phyloP scores from a whole-genome alignment of 2,797 vertebrate species.

The Sparus aurata region DNA sequence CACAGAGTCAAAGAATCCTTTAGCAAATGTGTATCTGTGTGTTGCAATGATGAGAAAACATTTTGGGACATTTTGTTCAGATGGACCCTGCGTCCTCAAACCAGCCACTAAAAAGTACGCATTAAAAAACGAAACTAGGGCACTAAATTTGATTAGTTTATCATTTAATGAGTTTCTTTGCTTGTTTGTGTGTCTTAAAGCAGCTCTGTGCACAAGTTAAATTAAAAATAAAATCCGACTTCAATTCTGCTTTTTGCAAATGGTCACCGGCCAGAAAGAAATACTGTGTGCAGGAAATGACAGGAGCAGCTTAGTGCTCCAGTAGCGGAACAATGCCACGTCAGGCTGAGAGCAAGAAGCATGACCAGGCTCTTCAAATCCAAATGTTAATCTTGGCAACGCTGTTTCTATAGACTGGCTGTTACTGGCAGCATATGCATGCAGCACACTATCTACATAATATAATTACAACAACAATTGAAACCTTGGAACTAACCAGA shows the following conservation, averaged over 20 bases:
- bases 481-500: slow-evolving; percentile 5
- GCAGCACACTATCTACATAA: slow-evolving; percentile 9
- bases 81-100: not conserved
- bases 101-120: not conserved
- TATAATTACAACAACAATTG: slow-evolving; percentile 7
- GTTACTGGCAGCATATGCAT: slow-evolving; percentile 8
- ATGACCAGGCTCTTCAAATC: slow-evolving; percentile 27
- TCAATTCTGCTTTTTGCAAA: slow-evolving; percentile 16
- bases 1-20: slow-evolving; percentile 4
- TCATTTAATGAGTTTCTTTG: slow-evolving; percentile 19
- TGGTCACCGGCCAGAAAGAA: not conserved
- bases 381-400: slow-evolving; percentile 39
- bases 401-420: slow-evolving; percentile 13
- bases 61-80: not conserved
- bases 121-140: not conserved
- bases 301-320: slow-evolving; percentile 18
- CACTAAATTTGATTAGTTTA: not conserved
- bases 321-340: slow-evolving; percentile 24
- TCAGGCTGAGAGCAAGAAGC: slow-evolving; percentile 14
- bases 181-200: slow-evolving; percentile 11
- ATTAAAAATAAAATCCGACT: not conserved
- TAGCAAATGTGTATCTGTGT: slow-evolving; percentile 5
- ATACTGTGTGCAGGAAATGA: slow-evolving; percentile 4
- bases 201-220: slow-evolving; percentile 12
- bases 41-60: not conserved